Percentiles rank a stretch among this genome's conserved stretches.
phyloP scores from a whole-genome alignment of 2,888 invertebrate species.

The Napeogenes inachia region DNA sequence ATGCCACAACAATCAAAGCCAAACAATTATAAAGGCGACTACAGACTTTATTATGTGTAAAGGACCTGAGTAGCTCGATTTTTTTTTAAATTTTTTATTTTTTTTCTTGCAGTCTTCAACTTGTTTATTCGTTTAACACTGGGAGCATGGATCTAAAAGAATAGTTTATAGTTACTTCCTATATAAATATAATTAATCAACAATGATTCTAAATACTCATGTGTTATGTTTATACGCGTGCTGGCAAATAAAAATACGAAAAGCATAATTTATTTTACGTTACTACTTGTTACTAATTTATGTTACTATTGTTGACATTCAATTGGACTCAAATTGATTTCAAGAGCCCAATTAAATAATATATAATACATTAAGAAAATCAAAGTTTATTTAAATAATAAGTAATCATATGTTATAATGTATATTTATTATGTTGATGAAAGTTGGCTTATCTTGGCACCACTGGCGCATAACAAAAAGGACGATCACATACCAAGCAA shows the following conservation, averaged over 20 bases:
- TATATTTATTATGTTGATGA: not conserved
- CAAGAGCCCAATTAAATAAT: no score
- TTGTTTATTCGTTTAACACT: constrained; percentile 86
- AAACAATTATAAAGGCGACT: constrained; percentile 38
- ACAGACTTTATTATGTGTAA: constrained; percentile 59
- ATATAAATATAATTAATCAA: constrained; percentile 15
- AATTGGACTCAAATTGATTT: no score
- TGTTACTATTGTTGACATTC: no score
- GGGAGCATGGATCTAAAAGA: constrained; percentile 87
- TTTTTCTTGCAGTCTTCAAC: constrained; percentile 74
- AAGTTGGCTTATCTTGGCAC: not conserved
- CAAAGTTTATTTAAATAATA: not conserved
- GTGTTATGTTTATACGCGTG: not conserved
- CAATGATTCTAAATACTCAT: constrained; percentile 2
- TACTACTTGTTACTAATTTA: no score
- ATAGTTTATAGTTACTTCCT: constrained; percentile 34
- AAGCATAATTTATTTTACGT: not conserved
- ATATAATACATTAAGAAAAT: not conserved
- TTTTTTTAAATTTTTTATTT: constrained; percentile 42
- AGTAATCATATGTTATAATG: not conserved
- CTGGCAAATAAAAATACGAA: constrained; percentile 11
- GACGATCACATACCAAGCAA: constrained; percentile 3
- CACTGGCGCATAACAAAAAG: constrained; percentile 9
- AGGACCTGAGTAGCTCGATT: constrained; percentile 62
- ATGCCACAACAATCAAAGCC: constrained; percentile 30